Evolutionary conservation across 2,113 vertebrate species (phyloP).

Genomic region (Hyaena hyaena): DNA sequence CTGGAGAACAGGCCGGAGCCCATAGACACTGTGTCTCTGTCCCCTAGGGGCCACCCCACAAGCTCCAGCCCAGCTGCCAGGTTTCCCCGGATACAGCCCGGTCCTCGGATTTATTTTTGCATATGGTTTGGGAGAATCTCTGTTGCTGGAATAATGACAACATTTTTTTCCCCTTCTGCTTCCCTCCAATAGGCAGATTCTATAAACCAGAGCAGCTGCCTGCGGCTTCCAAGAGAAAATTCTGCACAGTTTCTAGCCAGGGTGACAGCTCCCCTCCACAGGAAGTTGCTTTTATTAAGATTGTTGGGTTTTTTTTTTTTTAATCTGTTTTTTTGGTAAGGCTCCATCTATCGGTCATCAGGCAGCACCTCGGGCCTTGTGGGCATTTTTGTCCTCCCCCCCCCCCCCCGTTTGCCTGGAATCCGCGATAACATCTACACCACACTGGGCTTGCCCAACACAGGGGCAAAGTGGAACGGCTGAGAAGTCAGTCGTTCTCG

Average conservation of each 20-base stretch:
- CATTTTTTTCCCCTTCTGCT: neutral
- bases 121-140: slow-evolving; percentile 78
- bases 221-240: slow-evolving; percentile 78
- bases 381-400: neutral
- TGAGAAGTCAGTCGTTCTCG: slow-evolving; percentile 13
- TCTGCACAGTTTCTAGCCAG: slow-evolving; percentile 78
- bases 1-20: neutral
- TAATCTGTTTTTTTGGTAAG: neutral
- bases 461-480: neutral
- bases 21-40: neutral
- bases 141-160: slow-evolving; percentile 73
- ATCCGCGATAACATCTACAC: slow-evolving; percentile 37
- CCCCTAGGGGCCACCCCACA: slow-evolving; percentile 24
- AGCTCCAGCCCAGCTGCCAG: slow-evolving; percentile 65
- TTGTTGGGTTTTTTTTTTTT: neutral
- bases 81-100: slow-evolving; percentile 71
- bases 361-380: neutral
- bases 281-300: slow-evolving; percentile 61
- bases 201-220: slow-evolving; percentile 83
- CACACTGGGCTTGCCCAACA: neutral
- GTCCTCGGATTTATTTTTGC: slow-evolving; percentile 78
- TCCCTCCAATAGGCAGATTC: slow-evolving; percentile 77
- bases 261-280: slow-evolving; percentile 77
- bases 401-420: neutral
- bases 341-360: slow-evolving; percentile 61